Conservation (phyloP, 2,113 vertebrate species). For the Bos javanicus region DNA sequence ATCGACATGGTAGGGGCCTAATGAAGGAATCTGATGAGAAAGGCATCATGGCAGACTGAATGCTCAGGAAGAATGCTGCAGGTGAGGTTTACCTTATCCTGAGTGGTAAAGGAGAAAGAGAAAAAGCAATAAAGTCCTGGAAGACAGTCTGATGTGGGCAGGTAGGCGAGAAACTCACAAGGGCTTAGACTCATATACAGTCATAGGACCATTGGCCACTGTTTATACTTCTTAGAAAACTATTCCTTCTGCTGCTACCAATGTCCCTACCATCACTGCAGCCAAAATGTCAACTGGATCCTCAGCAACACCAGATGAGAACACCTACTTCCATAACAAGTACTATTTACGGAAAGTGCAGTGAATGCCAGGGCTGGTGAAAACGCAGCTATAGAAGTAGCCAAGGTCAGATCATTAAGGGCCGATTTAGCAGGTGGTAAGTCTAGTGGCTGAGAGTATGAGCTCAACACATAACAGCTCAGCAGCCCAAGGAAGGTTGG, state of each 20-base stretch:
- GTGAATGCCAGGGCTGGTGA: background rate
- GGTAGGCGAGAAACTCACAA: background rate
- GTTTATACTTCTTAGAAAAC: conserved; percentile 25
- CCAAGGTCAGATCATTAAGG: background rate
- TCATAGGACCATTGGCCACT: background rate
- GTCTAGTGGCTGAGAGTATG: background rate
- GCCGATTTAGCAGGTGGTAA: background rate
- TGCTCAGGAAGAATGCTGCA: background rate
- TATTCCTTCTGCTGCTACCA: background rate
- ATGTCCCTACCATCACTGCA: background rate
- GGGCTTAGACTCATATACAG: background rate
- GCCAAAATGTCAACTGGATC: conserved; percentile 53
- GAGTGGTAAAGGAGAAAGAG: background rate
- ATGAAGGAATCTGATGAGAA: background rate
- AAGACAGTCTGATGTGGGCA: background rate
- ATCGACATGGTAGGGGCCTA: background rate
- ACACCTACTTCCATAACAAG: conserved; percentile 21
- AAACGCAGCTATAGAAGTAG: conserved; percentile 10
- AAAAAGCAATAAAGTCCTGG: background rate
- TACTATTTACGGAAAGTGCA: background rate
- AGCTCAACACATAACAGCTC: background rate
- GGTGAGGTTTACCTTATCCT: background rate
- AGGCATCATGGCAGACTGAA: background rate
- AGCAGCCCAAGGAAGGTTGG: background rate
- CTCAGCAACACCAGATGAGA: background rate